phyloP scores from a whole-genome alignment of 2,888 invertebrate genomes.

The Chymomyza caudatula region DNA sequence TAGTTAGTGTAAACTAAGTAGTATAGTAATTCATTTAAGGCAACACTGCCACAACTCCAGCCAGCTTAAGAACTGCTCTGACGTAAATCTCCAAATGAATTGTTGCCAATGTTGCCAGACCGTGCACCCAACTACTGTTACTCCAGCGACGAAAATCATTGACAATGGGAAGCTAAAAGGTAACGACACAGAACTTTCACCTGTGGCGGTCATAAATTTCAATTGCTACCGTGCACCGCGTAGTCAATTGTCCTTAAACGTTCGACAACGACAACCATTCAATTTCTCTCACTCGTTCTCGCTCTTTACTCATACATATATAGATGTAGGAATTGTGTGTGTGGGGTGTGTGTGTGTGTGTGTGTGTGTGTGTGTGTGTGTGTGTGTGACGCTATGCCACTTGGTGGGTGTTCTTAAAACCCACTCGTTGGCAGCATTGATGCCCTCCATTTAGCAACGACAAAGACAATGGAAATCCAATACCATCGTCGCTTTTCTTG shows the following conservation, averaged over 20 bases:
- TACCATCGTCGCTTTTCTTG: neutral
- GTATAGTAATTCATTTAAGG: neutral
- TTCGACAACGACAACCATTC: constrained; percentile 24
- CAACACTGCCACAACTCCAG: neutral
- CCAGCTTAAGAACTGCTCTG: constrained; percentile 27
- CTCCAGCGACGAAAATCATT: neutral
- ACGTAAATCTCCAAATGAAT: constrained; percentile 41
- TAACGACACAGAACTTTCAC: constrained; percentile 48
- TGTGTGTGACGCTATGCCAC: neutral
- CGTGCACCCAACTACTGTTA: neutral
- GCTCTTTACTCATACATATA: constrained; percentile 18
- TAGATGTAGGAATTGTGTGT: too few relatives aligned
- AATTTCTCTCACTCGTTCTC: neutral
- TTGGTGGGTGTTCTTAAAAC: neutral
- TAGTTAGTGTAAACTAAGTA: neutral
- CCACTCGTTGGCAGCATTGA: neutral
- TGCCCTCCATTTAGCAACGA: constrained; percentile 5
- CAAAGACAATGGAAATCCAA: neutral
- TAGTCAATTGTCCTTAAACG: constrained; percentile 57
- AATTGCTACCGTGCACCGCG: constrained; percentile 33
- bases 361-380: too few relatives aligned
- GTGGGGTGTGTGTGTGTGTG: too few relatives aligned
- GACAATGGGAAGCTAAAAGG: constrained; percentile 14
- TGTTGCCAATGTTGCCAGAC: neutral
- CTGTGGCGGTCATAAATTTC: constrained; percentile 57